Conservation (phyloP, 2,113 vertebrate species). For the Otus sunia region DNA sequence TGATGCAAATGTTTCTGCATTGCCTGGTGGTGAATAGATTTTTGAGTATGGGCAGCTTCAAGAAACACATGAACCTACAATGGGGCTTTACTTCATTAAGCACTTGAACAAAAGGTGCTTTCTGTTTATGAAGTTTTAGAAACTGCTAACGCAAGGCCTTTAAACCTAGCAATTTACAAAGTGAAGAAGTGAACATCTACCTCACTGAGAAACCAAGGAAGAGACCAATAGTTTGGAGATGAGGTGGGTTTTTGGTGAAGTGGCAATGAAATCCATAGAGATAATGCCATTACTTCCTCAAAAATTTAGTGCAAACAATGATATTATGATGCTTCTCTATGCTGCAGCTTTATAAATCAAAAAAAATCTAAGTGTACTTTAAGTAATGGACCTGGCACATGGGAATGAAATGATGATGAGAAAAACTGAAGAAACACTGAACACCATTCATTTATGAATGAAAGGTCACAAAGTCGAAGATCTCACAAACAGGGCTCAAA, state of each 20-base stretch:
- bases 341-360: not conserved
- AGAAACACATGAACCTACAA: not conserved
- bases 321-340: not conserved
- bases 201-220: not conserved
- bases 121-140: not conserved
- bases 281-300: not conserved
- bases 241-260: not conserved
- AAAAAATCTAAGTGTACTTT: not conserved
- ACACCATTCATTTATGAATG: not conserved
- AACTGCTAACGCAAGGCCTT: not conserved
- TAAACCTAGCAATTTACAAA: not conserved
- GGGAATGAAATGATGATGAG: not conserved
- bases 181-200: not conserved
- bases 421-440: not conserved
- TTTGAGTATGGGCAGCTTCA: not conserved
- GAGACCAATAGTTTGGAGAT: not conserved
- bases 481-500: not conserved
- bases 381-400: not conserved
- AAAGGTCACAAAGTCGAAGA: not conserved
- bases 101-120: not conserved
- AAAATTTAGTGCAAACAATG: not conserved
- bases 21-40: not conserved
- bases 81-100: not conserved
- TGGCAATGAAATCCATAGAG: not conserved
- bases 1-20: not conserved